Conservation (phyloP, 1,140 invertebrate species). For the Chelonus insularis region DNA sequence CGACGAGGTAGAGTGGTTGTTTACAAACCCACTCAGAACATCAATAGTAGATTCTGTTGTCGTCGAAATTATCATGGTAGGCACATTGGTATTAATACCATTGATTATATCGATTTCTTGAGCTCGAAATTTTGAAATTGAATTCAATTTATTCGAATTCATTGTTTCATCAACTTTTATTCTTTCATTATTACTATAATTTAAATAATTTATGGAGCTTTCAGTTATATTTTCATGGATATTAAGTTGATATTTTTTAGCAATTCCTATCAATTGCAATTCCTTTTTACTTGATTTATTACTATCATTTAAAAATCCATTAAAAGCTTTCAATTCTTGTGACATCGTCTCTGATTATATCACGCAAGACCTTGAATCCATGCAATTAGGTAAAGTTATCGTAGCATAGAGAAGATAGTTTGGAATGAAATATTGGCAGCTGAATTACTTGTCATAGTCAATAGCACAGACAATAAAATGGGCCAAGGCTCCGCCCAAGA, state of each 20-base stretch:
- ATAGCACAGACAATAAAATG: neutral
- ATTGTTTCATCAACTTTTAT: neutral
- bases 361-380: neutral
- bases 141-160: neutral
- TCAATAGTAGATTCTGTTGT: neutral
- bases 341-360: neutral
- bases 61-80: neutral
- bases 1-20: neutral
- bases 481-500: conserved; percentile 19
- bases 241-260: no score
- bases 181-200: no score
- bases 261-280: no score
- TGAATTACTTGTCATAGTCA: neutral
- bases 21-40: neutral
- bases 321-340: no score
- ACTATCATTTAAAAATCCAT: no score
- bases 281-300: no score
- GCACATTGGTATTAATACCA: conserved; percentile 13
- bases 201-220: no score
- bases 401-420: neutral
- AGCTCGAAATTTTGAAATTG: neutral
- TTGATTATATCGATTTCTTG: neutral
- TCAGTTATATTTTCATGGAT: no score
- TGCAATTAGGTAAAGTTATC: neutral
- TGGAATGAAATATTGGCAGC: conserved; percentile 5